A percentile compares a stretch with the other conserved stretches of the same genome.
phyloP scores from a whole-genome alignment of 2,888 invertebrate genomes.

The Standfussiana lucernea region DNA sequence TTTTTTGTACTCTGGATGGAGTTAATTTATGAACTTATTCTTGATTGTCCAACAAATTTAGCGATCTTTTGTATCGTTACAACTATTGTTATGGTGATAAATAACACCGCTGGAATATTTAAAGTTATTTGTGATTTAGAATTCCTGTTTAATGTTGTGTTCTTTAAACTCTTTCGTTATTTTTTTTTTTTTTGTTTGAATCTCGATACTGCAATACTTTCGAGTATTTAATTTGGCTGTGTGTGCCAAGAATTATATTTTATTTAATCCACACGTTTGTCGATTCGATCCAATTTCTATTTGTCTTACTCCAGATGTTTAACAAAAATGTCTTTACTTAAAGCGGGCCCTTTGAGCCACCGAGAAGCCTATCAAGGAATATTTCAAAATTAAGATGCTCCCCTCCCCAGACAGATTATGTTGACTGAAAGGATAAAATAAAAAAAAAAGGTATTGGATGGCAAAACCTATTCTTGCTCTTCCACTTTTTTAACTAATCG shows the following conservation, averaged over 20 bases:
- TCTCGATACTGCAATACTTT: background rate
- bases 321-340: background rate
- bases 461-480: conserved; percentile 39
- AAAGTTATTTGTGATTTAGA: conserved; percentile 2
- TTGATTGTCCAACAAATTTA: conserved; percentile 38
- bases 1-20: no score
- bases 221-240: background rate
- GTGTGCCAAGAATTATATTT: background rate
- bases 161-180: background rate
- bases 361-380: background rate
- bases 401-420: background rate
- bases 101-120: conserved; percentile 29
- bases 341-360: background rate
- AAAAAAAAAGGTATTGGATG: background rate
- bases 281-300: background rate
- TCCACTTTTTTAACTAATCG: background rate
- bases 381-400: background rate
- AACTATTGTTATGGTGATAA: conserved; percentile 39
- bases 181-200: background rate
- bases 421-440: background rate
- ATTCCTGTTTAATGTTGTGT: background rate
- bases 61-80: conserved; percentile 49
- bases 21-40: conserved; percentile 39
- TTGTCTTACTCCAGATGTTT: background rate
- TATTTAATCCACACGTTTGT: background rate